Percentiles rank a stretch among this genome's conserved stretches.
Conservation (phyloP, 2,888 invertebrate species). For the Lydus trimaculatus region DNA sequence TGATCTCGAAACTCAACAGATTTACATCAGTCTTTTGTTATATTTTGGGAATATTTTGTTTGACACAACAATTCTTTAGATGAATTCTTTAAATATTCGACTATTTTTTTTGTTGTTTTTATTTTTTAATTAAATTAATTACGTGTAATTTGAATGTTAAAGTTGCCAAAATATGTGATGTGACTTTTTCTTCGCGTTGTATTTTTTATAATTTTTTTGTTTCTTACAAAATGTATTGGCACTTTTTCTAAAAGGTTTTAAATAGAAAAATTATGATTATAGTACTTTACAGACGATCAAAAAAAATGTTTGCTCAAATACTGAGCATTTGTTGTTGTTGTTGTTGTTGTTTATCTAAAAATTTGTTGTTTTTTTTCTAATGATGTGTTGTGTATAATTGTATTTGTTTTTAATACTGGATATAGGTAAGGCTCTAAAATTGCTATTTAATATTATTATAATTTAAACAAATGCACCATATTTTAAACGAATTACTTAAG, state of each 20-base stretch:
- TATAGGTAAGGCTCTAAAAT: slow-evolving; percentile 53
- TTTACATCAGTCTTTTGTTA: neutral
- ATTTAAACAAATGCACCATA: slow-evolving; percentile 6
- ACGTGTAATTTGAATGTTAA: too few relatives aligned
- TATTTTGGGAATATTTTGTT: slow-evolving; percentile 2
- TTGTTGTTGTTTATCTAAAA: slow-evolving; percentile 20
- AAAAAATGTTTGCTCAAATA: neutral
- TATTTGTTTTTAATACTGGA: slow-evolving; percentile 52
- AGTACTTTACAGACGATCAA: slow-evolving; percentile 42
- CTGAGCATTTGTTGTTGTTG: slow-evolving; percentile 13
- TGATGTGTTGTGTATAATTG: slow-evolving; percentile 39
- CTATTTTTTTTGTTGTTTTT: too few relatives aligned
- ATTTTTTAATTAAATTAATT: too few relatives aligned
- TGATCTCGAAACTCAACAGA: neutral
- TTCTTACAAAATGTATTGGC: slow-evolving; percentile 4
- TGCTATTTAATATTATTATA: slow-evolving; percentile 15
- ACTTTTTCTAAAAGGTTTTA: neutral
- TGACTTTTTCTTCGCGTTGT: too few relatives aligned
- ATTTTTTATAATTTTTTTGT: too few relatives aligned
- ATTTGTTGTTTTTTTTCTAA: slow-evolving; percentile 9
- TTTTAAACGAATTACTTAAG: neutral
- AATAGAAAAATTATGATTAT: slow-evolving; percentile 40
- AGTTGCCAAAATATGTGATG: neutral
- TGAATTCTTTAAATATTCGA: too few relatives aligned
- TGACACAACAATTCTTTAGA: slow-evolving; percentile 6